Percentiles rank a stretch among this genome's conserved stretches.
Conservation (phyloP, 2,113 vertebrate species). For the Recurvirostra avosetta region DNA sequence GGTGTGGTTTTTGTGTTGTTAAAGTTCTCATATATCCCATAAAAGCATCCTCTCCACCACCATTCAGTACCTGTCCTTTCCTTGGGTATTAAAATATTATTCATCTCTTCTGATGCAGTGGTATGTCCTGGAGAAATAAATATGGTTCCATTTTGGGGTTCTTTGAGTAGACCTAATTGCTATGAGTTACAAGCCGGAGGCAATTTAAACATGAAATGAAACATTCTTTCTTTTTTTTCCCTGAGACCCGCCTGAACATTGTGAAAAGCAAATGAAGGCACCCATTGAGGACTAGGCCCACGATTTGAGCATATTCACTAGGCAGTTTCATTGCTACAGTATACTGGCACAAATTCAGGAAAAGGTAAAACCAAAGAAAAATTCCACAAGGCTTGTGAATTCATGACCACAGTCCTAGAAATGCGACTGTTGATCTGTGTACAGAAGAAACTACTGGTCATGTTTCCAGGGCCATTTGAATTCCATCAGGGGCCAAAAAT, state of each 20-base stretch:
- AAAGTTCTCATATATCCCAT: not conserved
- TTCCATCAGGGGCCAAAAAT: slow-evolving; percentile 54
- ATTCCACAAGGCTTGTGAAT: not conserved
- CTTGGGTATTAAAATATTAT: not conserved
- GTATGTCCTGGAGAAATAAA: not conserved
- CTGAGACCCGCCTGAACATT: not conserved
- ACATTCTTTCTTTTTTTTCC: not conserved
- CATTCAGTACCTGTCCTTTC: not conserved
- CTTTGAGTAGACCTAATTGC: not conserved
- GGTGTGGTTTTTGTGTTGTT: not conserved
- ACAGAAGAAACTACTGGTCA: not conserved
- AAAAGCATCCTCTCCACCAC: not conserved
- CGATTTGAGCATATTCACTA: not conserved
- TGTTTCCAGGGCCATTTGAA: slow-evolving; percentile 33
- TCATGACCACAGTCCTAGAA: not conserved
- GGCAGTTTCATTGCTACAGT: not conserved
- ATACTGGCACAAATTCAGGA: not conserved
- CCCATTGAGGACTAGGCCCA: not conserved
- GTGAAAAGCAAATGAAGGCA: not conserved
- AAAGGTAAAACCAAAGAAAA: not conserved
- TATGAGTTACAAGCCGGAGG: not conserved
- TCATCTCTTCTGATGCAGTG: not conserved
- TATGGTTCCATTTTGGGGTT: not conserved
- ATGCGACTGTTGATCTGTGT: not conserved
- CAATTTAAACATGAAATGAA: not conserved